Base-by-base conservation (phyloP, 2,113 vertebrate species). In the Menidia beryllina region DNA sequence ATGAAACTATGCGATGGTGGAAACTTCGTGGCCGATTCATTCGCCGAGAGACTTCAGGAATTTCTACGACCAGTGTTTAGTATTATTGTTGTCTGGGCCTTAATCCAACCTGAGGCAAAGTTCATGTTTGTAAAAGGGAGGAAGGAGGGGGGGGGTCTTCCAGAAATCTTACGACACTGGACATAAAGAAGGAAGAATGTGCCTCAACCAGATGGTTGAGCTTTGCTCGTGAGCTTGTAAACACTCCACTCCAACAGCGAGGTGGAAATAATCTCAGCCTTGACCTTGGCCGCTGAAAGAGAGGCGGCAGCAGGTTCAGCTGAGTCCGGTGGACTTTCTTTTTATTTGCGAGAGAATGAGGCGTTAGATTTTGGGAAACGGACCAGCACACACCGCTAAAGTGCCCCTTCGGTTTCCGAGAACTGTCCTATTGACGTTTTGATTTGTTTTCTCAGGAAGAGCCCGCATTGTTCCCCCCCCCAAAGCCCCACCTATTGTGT, bases 101-200 rank as follows among this genome's bases (percentile, higher is more conserved):
- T 74, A 62, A 72, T 77, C 77, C 73, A 84, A 65, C 72, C 52
- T 52, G 30, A 75, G 66, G 75, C 62, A 27, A 54, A 66, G 48
- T 77, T 72, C 30, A 54, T 79, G 73, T 62, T 56, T 73, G 52
- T 48, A 13, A 70, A 85, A 26, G 41, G 6, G 20, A 50, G 49
- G 38, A n/a, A 52, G 50, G 20, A 20, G 41, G 41, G 39, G 5
- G 47, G 49, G 62, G 43, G 51, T 13, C 26, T 1, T 58, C 49
- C 21, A 79, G 74, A 81, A 64, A 69, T 71, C 27, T 60, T 45
- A 66, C 45, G 19, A 59, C 76, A 70, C 58, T 30, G 75, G 56
- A 69, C 54, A 67, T 76, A 83, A 86, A 76, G 26, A 81, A 52
- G 65, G 30, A 79, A 55, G 69, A 85, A 86, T 86, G 71, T 48